A percentile compares a stretch with the other conserved stretches of the same genome.
Evolutionary conservation across 64 coral and sea anemone species (phyloP).

Genomic region (Platygyra sinensis): DNA sequence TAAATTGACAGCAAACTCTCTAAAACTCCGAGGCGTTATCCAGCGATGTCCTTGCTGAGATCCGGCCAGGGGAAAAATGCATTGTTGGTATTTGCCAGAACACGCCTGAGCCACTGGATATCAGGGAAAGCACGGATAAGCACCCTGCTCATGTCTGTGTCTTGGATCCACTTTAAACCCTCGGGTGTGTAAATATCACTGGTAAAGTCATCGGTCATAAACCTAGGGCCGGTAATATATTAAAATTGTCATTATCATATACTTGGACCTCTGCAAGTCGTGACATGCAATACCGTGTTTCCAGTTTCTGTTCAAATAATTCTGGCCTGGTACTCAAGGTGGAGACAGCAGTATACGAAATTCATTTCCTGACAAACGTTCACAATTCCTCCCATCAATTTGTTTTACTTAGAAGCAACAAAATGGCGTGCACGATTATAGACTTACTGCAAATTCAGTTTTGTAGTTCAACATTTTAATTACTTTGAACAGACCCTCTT

Average conservation of each 20-base stretch:
- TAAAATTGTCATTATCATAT: neutral
- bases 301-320: too few species aligned
- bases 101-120: neutral
- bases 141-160: conserved; percentile 58
- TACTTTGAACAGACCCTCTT: too few species aligned
- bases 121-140: conserved; percentile 62
- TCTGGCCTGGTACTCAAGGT: too few species aligned
- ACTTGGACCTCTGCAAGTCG: neutral
- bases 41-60: neutral
- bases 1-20: neutral
- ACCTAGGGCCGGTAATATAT: conserved; percentile 30
- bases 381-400: too few species aligned
- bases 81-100: conserved; percentile 56
- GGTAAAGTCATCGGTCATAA: conserved; percentile 74
- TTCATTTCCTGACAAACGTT: too few species aligned
- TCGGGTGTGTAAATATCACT: conserved; percentile 52
- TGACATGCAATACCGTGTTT: too few species aligned
- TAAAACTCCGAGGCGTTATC: neutral
- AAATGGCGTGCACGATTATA: too few species aligned
- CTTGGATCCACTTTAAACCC: conserved; percentile 77
- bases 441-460: too few species aligned
- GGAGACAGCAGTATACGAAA: too few species aligned
- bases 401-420: too few species aligned
- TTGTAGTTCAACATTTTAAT: too few species aligned
- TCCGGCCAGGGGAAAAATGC: conserved; percentile 82